A percentile compares a stretch with the other conserved stretches of the same genome.
These are phyloP conservation scores for Mesitornis unicolor DNA, from an alignment of 2,113 vertebrate genomes.

Conservation along the genomic window DNA sequence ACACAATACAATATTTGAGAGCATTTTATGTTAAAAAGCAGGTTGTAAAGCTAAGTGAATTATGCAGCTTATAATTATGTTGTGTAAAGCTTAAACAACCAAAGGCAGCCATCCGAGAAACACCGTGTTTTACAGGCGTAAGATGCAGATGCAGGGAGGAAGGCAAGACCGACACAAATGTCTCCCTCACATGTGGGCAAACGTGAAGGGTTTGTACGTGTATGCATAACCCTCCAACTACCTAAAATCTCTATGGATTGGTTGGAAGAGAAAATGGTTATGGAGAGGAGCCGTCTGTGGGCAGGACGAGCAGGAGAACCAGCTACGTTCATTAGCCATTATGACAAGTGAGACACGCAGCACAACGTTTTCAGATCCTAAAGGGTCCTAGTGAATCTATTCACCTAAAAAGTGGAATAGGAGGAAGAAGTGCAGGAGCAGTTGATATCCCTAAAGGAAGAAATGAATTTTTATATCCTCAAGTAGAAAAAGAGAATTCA, in stretches of 20 bases:
- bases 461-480: not conserved
- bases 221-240: not conserved
- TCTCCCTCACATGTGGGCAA: not conserved
- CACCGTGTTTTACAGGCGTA: not conserved
- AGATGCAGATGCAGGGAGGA: not conserved
- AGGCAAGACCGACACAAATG: not conserved
- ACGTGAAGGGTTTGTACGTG: rapidly evolving
- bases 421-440: not conserved
- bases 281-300: rapidly evolving
- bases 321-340: not conserved
- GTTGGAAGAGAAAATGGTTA: not conserved
- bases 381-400: not conserved
- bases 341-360: rapidly evolving
- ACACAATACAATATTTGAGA: not conserved
- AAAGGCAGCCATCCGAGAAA: not conserved
- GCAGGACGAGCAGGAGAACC: not conserved
- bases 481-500: not conserved
- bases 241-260: not conserved
- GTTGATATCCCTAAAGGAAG: not conserved
- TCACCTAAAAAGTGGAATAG: not conserved
- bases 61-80: not conserved
- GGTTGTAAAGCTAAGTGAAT: not conserved
- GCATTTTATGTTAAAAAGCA: not conserved
- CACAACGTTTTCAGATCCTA: not conserved
- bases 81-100: not conserved